These are phyloP conservation scores for Geococcyx californianus DNA, from an alignment of 2,113 vertebrate genomes.

Conservation along the genomic window DNA sequence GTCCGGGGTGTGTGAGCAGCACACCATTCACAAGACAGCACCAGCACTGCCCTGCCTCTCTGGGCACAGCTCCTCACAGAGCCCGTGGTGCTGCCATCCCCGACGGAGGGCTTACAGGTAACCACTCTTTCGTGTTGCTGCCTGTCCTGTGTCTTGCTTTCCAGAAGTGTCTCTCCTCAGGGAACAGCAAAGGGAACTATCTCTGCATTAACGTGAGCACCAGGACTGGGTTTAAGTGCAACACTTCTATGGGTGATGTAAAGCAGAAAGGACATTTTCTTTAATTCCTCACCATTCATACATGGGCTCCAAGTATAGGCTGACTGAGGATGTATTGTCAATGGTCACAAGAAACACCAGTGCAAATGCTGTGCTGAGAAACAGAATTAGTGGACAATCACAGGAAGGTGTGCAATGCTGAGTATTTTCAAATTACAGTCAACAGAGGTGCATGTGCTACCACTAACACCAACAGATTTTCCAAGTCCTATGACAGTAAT, in stretches of 20 bases:
- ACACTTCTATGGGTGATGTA: neutral
- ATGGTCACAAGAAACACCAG: neutral
- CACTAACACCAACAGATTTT: slow-evolving; percentile 15
- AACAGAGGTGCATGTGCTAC: neutral
- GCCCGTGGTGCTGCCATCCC: fast-evolving
- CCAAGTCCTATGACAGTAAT: slow-evolving; percentile 6
- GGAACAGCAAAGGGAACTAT: neutral
- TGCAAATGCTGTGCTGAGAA: neutral
- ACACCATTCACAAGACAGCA: neutral
- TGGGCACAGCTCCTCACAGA: neutral
- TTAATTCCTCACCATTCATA: neutral
- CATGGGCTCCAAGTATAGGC: neutral
- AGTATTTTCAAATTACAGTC: neutral
- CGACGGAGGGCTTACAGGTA: fast-evolving
- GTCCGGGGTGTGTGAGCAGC: neutral
- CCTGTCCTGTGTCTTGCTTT: neutral
- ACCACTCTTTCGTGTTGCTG: fast-evolving
- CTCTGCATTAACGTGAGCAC: neutral
- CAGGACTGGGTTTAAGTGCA: neutral
- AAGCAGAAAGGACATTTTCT: neutral
- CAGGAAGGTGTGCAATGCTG: neutral
- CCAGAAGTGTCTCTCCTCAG: neutral
- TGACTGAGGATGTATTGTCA: fast-evolving
- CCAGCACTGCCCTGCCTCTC: neutral
- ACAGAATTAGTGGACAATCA: neutral